A percentile compares a stretch with the other conserved stretches of the same genome.
These are phyloP conservation scores for Sebastes baramenuke DNA, from an alignment of 2,797 vertebrate species.

Conservation along the genomic window DNA sequence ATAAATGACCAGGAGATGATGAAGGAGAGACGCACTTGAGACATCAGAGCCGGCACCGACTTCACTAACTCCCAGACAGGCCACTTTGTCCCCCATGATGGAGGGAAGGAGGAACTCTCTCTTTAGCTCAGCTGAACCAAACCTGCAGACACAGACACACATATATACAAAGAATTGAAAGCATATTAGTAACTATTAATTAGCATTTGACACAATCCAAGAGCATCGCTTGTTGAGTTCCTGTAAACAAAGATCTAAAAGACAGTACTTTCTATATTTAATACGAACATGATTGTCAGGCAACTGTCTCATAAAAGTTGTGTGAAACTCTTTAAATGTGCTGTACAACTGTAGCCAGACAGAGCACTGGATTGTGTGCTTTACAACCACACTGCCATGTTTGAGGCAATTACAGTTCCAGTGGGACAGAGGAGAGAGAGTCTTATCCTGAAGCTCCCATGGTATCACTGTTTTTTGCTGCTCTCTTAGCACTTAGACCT, in stretches of 20 bases:
- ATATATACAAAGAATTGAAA: not conserved
- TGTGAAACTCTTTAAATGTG: not conserved
- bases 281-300: not conserved
- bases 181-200: not conserved
- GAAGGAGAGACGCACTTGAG: constrained; percentile 80
- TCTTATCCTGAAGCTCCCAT: constrained; percentile 10
- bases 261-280: not conserved
- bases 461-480: not conserved
- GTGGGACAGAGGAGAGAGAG: constrained; percentile 19
- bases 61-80: constrained; percentile 89
- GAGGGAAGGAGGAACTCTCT: constrained; percentile 85
- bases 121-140: constrained; percentile 87
- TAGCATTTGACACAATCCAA: not conserved
- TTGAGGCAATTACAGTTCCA: constrained; percentile 32
- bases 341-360: not conserved
- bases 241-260: not conserved
- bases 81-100: constrained; percentile 87
- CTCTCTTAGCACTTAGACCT: constrained; percentile 33
- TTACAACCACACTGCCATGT: constrained; percentile 21
- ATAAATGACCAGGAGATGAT: not conserved
- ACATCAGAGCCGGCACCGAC: constrained; percentile 88
- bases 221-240: not conserved
- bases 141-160: constrained; percentile 69
- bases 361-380: not conserved
- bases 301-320: not conserved